Evolutionary conservation across 2,888 invertebrate species (phyloP), one percentile per base, ranked within the genome.

Genomic region (Pristionchus maxplancki): DNA sequence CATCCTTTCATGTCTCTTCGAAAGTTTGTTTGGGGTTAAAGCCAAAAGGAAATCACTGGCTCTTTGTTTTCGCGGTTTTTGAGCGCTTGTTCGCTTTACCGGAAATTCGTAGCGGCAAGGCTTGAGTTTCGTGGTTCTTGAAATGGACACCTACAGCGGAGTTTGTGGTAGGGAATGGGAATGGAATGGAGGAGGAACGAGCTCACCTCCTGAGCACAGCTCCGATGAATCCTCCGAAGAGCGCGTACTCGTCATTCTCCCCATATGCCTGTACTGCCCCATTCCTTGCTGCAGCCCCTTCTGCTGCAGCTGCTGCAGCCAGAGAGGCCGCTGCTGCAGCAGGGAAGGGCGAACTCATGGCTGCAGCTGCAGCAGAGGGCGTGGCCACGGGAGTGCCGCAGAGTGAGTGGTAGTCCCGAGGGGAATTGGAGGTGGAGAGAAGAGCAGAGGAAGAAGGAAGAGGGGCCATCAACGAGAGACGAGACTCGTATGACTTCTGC

Each of bases 401-500:
- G 71, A 71, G 71, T 20, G 71, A 71, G 20, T 71, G 44, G 48
- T 78, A 40, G 78, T 48, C 44, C 17, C 44, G 78, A 28, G 82
- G 53, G 9, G 82, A 83, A 20, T 28, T 31, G 53, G 85, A n/a
- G n/a, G 78, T n/a, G 28, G 85, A 31, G 64, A 17, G 24, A 28
- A 40, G 44, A 37, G 40, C 28, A 64, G 85, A 85, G 37, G 64
- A 85, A 28, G 85, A 85, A 64, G 85, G 85, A 62, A 34, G 64
- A 3, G 40, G 85, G 64, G 62, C 28, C 85, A 85, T 40, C 9
- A 50, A 8, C 13, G 85, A 40, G 28, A 85, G 40, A 48, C 85
- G 85, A 84, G 84, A 37, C 28, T 85, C 85, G 85, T 85, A 85
- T 17, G 85, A 40, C n/a, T 85, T 85, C 85, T 85, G 85, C 9